Evolutionary conservation across 2,888 invertebrate species (phyloP).

Genomic region (Acleris holmiana): DNA sequence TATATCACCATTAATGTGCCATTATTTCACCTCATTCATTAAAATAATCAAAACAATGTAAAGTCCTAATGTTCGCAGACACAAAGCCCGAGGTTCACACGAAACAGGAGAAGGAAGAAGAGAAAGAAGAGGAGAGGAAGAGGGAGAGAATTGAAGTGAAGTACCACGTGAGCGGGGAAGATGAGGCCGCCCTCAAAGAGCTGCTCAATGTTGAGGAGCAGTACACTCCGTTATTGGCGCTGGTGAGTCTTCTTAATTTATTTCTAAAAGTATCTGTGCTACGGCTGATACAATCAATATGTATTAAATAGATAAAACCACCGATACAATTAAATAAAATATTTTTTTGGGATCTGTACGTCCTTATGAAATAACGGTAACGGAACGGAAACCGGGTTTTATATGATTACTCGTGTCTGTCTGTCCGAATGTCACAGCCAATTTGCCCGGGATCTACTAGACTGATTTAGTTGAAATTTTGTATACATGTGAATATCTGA

Average conservation of each 20-base stretch:
- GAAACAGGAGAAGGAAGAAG: slow-evolving; percentile 47
- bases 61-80: slow-evolving; percentile 40
- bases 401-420: no score
- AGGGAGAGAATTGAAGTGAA: slow-evolving; percentile 36
- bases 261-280: no score
- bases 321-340: no score
- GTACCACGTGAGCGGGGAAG: slow-evolving; percentile 45
- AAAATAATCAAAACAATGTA: slow-evolving; percentile 30
- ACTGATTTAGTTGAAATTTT: no score
- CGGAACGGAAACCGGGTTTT: no score
- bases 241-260: slow-evolving; percentile 45
- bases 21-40: background rate
- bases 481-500: no score
- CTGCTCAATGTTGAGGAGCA: slow-evolving; percentile 68
- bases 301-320: no score
- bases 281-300: no score
- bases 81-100: slow-evolving; percentile 47
- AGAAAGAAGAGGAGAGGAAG: slow-evolving; percentile 40
- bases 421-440: no score
- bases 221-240: slow-evolving; percentile 47
- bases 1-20: background rate
- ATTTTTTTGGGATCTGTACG: no score
- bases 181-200: slow-evolving; percentile 63
- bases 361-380: no score
- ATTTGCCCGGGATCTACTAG: no score